Evolutionary conservation across 2,888 invertebrate genomes (phyloP).

Genomic region (Amphipoea lucens): DNA sequence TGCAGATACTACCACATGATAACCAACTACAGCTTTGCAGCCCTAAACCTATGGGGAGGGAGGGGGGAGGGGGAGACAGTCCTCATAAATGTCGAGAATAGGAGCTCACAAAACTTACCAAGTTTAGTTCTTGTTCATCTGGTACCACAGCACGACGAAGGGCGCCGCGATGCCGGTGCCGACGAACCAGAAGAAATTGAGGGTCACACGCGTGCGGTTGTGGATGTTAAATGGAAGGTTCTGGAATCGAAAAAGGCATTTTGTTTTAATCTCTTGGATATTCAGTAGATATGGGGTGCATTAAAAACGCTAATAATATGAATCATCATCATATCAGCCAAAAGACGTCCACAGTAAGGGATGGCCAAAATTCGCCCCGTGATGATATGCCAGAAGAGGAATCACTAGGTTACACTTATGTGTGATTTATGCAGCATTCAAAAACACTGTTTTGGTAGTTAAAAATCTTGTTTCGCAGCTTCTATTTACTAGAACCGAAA

Average conservation of each 20-base stretch:
- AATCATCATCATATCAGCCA: neutral
- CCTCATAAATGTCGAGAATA: no score
- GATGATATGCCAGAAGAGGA: neutral
- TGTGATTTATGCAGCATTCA: neutral
- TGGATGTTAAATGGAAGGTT: conserved; percentile 94
- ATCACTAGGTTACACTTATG: neutral
- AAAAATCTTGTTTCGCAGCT: neutral
- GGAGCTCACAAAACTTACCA: conserved; percentile 57
- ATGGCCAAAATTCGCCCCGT: neutral
- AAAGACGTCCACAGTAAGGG: no score
- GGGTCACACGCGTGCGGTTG: conserved; percentile 93
- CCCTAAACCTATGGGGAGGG: neutral
- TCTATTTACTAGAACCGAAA: neutral
- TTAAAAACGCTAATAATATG: no score
- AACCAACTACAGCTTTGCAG: neutral
- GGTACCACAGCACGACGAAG: conserved; percentile 93
- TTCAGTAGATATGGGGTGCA: no score
- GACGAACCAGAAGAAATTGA: conserved; percentile 92
- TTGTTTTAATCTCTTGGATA: neutral
- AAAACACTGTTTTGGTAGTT: neutral
- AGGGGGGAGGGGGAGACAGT: neutral
- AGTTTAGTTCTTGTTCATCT: conserved; percentile 92
- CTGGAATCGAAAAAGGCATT: conserved; percentile 87
- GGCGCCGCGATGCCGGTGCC: conserved; percentile 94
- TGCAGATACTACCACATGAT: neutral